A percentile compares a stretch with the other conserved stretches of the same genome.
Evolutionary conservation across 2,113 vertebrate genomes (phyloP).

Genomic region (Pavo muticus): DNA sequence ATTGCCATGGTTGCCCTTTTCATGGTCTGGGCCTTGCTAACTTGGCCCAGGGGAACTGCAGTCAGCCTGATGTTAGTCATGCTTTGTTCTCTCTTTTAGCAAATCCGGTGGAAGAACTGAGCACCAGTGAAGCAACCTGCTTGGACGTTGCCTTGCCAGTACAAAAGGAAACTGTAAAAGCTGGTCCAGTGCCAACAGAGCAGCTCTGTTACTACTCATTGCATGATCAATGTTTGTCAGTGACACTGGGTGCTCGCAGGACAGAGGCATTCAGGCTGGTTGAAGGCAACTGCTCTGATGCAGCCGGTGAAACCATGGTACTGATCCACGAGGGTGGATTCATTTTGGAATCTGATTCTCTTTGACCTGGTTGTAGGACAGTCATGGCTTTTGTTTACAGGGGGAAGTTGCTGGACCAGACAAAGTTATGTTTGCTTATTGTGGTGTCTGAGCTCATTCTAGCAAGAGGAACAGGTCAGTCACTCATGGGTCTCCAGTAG

Average conservation of each 20-base stretch:
- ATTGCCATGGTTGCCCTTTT: not conserved
- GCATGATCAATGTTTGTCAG: not conserved
- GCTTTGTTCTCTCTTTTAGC: constrained; percentile 76
- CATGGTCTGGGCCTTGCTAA: not conserved
- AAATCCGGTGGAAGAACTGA: constrained; percentile 99
- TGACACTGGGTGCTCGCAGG: not conserved
- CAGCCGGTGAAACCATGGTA: not conserved
- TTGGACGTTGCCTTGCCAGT: constrained; percentile 24
- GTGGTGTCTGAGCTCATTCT: not conserved
- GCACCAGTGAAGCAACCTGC: not conserved
- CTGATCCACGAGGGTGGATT: constrained; percentile 12
- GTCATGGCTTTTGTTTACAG: not conserved
- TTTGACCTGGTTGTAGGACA: constrained; percentile 5
- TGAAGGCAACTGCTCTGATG: not conserved
- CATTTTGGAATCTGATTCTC: constrained; percentile 46
- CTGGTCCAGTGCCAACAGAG: constrained; percentile 11
- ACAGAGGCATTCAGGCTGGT: not conserved
- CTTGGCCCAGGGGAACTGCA: not conserved
- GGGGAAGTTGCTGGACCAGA: not conserved
- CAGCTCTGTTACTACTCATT: constrained; percentile 10
- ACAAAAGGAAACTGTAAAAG: constrained; percentile 16
- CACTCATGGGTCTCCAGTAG: not conserved
- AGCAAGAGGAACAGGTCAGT: not conserved
- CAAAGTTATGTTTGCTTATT: not conserved
- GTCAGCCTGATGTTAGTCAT: not conserved